Conservation (phyloP, 2,113 vertebrate genomes). For the Macroglossus sobrinus region DNA sequence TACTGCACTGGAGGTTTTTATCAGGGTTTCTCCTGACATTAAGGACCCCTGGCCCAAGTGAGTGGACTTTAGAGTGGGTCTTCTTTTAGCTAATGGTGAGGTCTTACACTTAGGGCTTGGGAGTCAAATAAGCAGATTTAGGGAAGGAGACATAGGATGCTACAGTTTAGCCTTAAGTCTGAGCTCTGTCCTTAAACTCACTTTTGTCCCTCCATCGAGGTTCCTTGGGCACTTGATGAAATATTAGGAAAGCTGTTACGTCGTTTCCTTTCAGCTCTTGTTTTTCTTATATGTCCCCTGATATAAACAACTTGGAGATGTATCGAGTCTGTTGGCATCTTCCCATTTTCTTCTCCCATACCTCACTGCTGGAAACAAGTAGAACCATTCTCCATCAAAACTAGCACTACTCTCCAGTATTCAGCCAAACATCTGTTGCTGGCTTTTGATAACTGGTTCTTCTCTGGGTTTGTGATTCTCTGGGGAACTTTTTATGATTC, state of each 20-base stretch:
- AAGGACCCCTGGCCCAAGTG: background rate
- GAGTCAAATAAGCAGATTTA: background rate
- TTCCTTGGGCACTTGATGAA: background rate
- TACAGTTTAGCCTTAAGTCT: background rate
- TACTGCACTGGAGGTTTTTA: background rate
- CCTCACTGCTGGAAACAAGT: background rate
- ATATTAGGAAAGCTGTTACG: background rate
- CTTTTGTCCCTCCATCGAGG: background rate
- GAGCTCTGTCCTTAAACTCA: background rate
- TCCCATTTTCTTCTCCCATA: background rate
- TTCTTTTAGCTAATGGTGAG: background rate
- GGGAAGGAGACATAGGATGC: background rate
- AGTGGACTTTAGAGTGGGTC: background rate
- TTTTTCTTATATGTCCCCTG: background rate
- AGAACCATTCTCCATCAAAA: background rate
- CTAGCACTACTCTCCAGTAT: background rate
- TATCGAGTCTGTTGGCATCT: background rate
- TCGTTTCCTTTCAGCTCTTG: background rate
- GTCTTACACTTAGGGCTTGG: background rate
- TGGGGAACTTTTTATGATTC: background rate
- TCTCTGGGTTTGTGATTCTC: background rate
- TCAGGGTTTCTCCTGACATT: background rate
- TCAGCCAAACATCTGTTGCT: background rate
- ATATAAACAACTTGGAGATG: background rate
- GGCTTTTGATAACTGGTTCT: background rate